Base-by-base conservation (phyloP, 2,888 invertebrate genomes). In the Idaea aversata region DNA sequence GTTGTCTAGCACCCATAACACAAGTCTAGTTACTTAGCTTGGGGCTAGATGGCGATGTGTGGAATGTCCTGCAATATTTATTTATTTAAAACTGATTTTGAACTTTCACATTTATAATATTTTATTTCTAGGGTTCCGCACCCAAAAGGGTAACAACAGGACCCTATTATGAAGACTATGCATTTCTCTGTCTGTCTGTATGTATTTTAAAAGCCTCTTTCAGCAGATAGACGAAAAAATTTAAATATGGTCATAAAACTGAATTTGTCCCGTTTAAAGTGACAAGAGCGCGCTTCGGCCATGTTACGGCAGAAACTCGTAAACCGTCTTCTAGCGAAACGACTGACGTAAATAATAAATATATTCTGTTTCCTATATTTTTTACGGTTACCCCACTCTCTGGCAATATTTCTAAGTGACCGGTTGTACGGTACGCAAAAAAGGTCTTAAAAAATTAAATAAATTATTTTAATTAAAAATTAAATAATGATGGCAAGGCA, bases 311-410 rank as follows among this genome's bases (percentile, higher is more conserved):
- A 7, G 15, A 7, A n/a, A 58, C 34, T 59, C 59, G 59, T 59
- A 59, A 62, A 62, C 62, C 62, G 59, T 10, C 7, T 5, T 59
- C 25, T 15, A 5, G 15, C 7, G 16, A 15, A 16, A 59, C 69
- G 62, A 63, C 63, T 59, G 64, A 72, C 75, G 75, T 83, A 82
- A 82, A 81, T 81, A 79, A 77, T 83, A 79, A 81, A 81, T 75
- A 80, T 77, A 78, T 75, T 75, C 70, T 65, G 70, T 74, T 72
- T 72, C 68, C 73, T 77, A 73, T 73, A 73, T 75, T 80, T 82
- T 83, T 77, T 79, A 78, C 66, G 71, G 65, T n/a, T 25, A 16
- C 59, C 57, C 57, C 38, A 47, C 66, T 63, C 67, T 62, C 68
- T 62, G 67, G 65, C 66, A 77, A 78, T 77, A 76, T 72, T 69